Percentiles rank a stretch among this genome's conserved stretches.
Evolutionary conservation across 1,140 invertebrate genomes (phyloP).

Genomic region (Lepidurus arcticus): DNA sequence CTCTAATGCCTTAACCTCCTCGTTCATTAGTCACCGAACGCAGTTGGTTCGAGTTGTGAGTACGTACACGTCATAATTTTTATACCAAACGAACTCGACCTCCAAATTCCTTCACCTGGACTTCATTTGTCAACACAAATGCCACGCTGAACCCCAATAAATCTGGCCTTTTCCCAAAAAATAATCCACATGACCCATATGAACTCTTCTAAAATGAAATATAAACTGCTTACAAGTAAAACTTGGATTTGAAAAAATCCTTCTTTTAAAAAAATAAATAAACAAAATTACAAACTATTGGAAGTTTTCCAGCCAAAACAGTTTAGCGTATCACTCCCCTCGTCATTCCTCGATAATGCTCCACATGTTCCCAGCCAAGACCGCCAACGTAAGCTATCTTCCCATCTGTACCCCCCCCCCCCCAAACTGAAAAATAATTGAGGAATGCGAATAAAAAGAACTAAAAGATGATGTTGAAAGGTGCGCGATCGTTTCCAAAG

Average conservation of each 20-base stretch:
- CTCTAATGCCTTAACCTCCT: not conserved
- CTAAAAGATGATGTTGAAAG: not conserved
- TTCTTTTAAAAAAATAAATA: not conserved
- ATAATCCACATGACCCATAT: not conserved
- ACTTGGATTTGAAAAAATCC: too few species aligned
- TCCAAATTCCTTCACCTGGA: not conserved
- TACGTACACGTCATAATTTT: not conserved
- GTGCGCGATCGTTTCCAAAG: not conserved
- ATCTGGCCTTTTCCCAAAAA: not conserved
- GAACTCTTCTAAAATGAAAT: not conserved
- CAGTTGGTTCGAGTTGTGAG: not conserved
- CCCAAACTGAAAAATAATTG: not conserved
- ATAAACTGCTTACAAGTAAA: too few species aligned
- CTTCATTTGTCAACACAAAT: not conserved
- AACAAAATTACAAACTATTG: not conserved
- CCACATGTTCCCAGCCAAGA: not conserved
- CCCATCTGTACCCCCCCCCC: not conserved
- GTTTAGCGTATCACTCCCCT: not conserved
- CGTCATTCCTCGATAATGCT: not conserved
- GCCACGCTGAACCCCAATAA: not conserved
- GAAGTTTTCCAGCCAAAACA: not conserved
- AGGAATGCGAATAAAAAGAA: not conserved
- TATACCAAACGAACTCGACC: conserved; percentile 4
- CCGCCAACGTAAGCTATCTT: not conserved
- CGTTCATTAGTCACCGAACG: not conserved